Base-by-base conservation (phyloP, 2,113 vertebrate species). In the Dunckerocampus dactyliophorus region DNA sequence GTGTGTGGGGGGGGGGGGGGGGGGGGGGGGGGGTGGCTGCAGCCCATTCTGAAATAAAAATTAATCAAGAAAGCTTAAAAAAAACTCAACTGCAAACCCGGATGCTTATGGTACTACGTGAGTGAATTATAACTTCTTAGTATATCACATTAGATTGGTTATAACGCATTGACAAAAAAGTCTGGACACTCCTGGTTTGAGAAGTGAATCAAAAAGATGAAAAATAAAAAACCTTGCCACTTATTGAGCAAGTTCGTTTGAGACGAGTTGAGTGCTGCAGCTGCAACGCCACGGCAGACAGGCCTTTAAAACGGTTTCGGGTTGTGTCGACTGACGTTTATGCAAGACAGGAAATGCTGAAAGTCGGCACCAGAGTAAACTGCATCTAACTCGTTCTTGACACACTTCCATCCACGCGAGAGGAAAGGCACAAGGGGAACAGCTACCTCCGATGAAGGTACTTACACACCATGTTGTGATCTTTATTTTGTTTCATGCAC, bases 321-420 rank as follows among this genome's bases (percentile, higher is more conserved):
- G 73, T 53, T 77, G 69, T 64, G 63, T 53, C 49, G 24, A 55
- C 63, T 73, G 39, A 66, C 69, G 31, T 74, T 74, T 74, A 62
- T 72, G 78, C 62, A 77, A 82, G 73, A 85, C 83, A 83, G 88
- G 83, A 87, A 85, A 69, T 55, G 58, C 28, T 61, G 49, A 42
- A 39, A 63, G 68, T 34, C 10, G 31, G 47, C 73, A 54, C 42
- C 5, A 56, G 51, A 39, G 43, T 34, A 61, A 57, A 20, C 21
- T 24, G 8, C 1, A 24, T 43, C 31, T 19, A 16, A 13, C 17
- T 43, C 64, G 59, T 64, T 59, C 42, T 63, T 21, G 4, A 53
- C 55, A 37, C 15, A 37, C 22, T 37, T 21, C 17, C 20, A 37
- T 66, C 17, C 7, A 57, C 19, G 17, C 24, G 3, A 15, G 56